phyloP scores from a whole-genome alignment of 2,888 invertebrate genomes.

The Calameuta pallipes region DNA sequence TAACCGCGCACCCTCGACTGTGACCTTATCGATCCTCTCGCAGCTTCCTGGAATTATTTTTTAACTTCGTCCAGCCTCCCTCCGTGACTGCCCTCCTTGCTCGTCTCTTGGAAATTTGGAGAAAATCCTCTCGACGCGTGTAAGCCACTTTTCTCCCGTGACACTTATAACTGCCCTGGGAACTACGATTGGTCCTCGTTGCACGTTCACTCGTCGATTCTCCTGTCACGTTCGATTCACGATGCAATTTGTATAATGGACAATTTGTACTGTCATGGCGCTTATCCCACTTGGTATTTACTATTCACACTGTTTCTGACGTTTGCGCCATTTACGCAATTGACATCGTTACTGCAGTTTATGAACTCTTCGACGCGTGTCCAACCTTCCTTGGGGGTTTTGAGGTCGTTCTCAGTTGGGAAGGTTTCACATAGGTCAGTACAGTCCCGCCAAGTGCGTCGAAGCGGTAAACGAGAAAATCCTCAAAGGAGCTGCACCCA shows the following conservation, averaged over 20 bases:
- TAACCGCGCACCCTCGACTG: not conserved
- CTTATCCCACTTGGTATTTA: not conserved
- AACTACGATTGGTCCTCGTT: conserved; percentile 26
- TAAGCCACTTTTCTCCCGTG: conserved; percentile 33
- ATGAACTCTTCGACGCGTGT: not conserved
- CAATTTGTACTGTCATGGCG: not conserved
- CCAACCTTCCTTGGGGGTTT: not conserved
- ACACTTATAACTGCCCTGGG: conserved; percentile 32
- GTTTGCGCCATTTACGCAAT: not conserved
- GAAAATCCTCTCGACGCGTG: not conserved
- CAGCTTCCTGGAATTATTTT: not conserved
- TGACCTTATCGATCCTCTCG: not conserved
- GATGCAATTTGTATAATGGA: conserved; percentile 28
- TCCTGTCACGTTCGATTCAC: conserved; percentile 30
- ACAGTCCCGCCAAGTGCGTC: not conserved
- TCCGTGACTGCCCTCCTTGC: not conserved
- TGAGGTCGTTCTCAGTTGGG: not conserved
- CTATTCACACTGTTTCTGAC: not conserved
- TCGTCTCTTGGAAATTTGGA: not conserved
- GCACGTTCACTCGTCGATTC: conserved; percentile 30
- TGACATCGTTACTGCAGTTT: not conserved
- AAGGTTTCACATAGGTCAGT: not conserved
- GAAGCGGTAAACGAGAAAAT: not conserved
- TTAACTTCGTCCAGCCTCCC: not conserved
- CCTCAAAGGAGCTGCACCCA: not conserved